These are phyloP conservation scores for Lasiurus borealis DNA, from an alignment of 2,113 vertebrate species.

Conservation along the genomic window DNA sequence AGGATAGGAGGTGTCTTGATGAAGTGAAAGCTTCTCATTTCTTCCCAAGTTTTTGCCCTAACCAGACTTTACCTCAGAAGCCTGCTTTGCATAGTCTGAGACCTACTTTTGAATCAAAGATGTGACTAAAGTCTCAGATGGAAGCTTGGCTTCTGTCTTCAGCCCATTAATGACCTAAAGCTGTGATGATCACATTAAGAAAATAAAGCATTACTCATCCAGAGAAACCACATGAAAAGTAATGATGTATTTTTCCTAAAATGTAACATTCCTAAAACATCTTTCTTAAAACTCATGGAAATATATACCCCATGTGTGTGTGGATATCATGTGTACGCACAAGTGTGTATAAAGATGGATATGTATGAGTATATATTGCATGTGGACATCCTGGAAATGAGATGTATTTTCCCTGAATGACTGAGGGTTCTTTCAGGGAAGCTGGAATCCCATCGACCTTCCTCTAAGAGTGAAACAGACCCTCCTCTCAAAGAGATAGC, in stretches of 20 bases:
- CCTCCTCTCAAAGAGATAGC: not conserved
- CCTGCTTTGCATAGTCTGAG: not conserved
- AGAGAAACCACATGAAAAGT: constrained; percentile 49
- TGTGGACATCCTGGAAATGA: not conserved
- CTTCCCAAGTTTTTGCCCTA: not conserved
- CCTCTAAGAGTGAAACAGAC: not conserved
- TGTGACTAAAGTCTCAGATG: constrained; percentile 26
- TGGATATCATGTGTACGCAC: not conserved
- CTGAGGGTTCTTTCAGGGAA: not conserved
- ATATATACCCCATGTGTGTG: not conserved
- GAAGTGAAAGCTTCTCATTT: not conserved
- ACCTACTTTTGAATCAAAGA: constrained; percentile 35
- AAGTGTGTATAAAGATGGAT: not conserved
- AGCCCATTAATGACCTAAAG: not conserved
- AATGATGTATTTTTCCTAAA: constrained; percentile 33
- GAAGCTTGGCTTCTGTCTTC: constrained; percentile 52
- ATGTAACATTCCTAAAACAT: not conserved
- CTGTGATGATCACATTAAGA: constrained; percentile 47
- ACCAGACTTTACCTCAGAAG: constrained; percentile 28
- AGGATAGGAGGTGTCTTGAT: not conserved
- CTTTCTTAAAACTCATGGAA: constrained; percentile 44
- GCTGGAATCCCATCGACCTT: not conserved
- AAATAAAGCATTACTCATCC: constrained; percentile 68
- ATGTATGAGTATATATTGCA: not conserved
- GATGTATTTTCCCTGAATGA: not conserved